Evolutionary conservation across 23 tunicate genomes (phyloP), one percentile per base, ranked within the genome.

Genomic region (Halocynthia aurantium): DNA sequence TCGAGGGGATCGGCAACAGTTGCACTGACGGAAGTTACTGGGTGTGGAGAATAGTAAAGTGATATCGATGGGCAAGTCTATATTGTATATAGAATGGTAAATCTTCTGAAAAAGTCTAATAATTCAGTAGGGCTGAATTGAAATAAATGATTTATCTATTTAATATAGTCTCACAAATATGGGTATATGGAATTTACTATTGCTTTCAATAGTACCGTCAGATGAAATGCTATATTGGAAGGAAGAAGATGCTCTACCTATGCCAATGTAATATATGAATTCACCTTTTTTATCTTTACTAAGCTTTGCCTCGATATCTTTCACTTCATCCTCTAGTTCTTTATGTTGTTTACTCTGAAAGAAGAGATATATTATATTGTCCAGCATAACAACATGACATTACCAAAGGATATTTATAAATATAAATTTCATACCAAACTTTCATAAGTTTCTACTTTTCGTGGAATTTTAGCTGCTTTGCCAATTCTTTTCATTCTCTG

Each of bases 1-100:
- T 93, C 91, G 21, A 93, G 77, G 6, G 98, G 87, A 69, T 93
- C 98, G 49, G 50, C 93, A 8, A 73, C 44, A 8, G 54, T 82
- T 53, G 74, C 75, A 49, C 76, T 84, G 31, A 83, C 73, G 9
- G 58, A 62, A 31, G 72, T 78, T 18, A 81, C 95, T 88, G 82
- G 44, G 4, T 31, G 44, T 31, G 4, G 44, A 31, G 4, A 31
- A 31, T 31, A 31, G 2, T 31, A 31, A 31, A 0, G 44, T 31
- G 44, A 31, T 31, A 31, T 31, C 44, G 44, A 31, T 31, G 44
- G 44, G 4, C 1, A 31, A 31, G 44, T 31, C 64, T 15, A 15
- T 60, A 15, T 2, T 60, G 4, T 60, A 60, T 15, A 60, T 60
- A 60, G n/a, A 60, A 15, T 60, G 17, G 13, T 11, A 31, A 31